Evolutionary conservation across 2,113 vertebrate genomes (phyloP).

Genomic region (Platysteira castanea): DNA sequence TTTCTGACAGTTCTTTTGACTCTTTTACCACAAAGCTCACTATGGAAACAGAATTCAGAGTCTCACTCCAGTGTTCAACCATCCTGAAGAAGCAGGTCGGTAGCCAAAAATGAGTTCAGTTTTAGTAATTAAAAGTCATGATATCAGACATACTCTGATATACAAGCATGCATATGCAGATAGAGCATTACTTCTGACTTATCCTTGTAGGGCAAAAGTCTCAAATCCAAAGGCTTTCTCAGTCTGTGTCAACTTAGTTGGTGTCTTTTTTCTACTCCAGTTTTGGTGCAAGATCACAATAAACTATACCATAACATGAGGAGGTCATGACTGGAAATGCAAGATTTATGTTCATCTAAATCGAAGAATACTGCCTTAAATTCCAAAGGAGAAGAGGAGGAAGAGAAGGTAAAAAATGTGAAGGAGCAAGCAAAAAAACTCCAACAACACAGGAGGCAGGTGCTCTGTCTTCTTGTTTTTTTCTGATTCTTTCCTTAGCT

Average conservation of each 20-base stretch:
- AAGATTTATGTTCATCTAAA: not conserved
- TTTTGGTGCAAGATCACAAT: not conserved
- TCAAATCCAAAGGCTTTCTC: not conserved
- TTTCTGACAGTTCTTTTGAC: not conserved
- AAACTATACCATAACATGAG: not conserved
- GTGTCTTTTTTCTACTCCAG: not conserved
- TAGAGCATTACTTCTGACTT: not conserved
- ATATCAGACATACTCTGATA: not conserved
- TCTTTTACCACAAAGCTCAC: not conserved
- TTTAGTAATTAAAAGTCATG: not conserved
- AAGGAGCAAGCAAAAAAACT: not conserved
- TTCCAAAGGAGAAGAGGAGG: not conserved
- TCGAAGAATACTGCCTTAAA: not conserved
- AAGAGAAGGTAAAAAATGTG: not conserved
- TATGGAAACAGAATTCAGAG: constrained; percentile 9
- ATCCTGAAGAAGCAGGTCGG: not conserved
- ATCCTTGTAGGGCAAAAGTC: not conserved
- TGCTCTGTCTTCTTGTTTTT: not conserved
- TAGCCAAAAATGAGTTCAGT: not conserved
- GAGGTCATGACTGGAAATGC: not conserved
- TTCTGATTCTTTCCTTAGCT: not conserved
- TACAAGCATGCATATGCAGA: not conserved
- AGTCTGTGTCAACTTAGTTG: not conserved
- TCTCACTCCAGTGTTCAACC: not conserved
- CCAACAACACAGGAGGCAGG: not conserved